A percentile compares a stretch with the other conserved stretches of the same genome.
These are phyloP conservation scores for Drymodes brunneopygia DNA, from an alignment of 2,113 vertebrate genomes.

Conservation along the genomic window DNA sequence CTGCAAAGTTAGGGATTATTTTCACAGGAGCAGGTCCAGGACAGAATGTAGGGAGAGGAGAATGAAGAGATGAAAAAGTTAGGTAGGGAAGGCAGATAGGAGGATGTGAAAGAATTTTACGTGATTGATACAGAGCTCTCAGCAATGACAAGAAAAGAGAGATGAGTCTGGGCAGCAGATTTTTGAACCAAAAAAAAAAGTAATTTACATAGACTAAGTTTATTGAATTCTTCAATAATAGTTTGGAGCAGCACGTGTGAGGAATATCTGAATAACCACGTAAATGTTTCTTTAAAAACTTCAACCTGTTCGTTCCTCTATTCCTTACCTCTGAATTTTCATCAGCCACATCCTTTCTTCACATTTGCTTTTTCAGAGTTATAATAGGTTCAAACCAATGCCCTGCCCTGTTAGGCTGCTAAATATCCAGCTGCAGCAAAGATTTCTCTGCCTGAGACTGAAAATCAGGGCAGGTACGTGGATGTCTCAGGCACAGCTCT, in stretches of 20 bases:
- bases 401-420: neutral
- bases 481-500: neutral
- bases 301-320: neutral
- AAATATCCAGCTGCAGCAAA: neutral
- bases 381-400: neutral
- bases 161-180: neutral
- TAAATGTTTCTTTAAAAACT: neutral
- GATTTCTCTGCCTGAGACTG: neutral
- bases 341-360: neutral
- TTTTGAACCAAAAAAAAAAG: neutral
- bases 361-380: neutral
- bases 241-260: neutral
- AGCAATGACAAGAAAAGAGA: neutral
- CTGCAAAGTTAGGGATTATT: neutral
- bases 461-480: neutral
- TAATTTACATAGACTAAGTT: neutral
- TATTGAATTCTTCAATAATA: neutral
- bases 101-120: neutral
- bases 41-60: neutral
- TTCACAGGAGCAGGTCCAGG: neutral
- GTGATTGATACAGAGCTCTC: neutral
- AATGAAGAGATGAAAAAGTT: neutral
- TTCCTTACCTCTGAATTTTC: neutral
- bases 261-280: neutral
- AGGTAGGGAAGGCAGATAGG: neutral